phyloP scores from a whole-genome alignment of 2,113 vertebrate species.

The Oplegnathus fasciatus region DNA sequence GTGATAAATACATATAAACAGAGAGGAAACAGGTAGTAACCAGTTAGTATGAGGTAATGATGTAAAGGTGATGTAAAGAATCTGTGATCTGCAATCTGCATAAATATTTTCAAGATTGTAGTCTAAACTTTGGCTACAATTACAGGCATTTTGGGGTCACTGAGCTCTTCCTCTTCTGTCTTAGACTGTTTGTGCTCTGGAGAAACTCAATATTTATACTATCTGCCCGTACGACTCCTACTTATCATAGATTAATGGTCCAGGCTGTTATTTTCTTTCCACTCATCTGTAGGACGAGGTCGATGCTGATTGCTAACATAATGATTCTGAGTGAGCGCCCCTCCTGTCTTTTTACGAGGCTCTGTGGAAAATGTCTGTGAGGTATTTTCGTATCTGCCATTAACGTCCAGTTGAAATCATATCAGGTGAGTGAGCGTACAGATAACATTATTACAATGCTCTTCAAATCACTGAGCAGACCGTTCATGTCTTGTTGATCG shows the following conservation, averaged over 20 bases:
- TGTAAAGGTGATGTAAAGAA: background rate
- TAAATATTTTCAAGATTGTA: background rate
- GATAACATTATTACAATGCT: slow-evolving; percentile 33
- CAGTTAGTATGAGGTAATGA: too few relatives aligned
- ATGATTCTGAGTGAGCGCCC: slow-evolving; percentile 11
- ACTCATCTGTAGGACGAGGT: slow-evolving; percentile 10
- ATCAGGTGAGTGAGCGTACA: slow-evolving; percentile 5
- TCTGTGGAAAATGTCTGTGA: slow-evolving; percentile 5
- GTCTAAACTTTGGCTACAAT: background rate
- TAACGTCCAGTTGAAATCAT: slow-evolving; percentile 35
- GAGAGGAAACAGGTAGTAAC: too few relatives aligned
- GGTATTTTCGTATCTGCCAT: slow-evolving; percentile 12
- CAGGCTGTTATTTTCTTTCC: background rate
- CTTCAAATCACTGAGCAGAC: slow-evolving; percentile 5
- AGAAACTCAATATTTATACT: slow-evolving; percentile 30
- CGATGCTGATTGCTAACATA: slow-evolving; percentile 26
- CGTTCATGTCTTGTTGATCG: background rate
- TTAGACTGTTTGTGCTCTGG: background rate
- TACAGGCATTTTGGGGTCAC: background rate
- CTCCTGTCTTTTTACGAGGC: slow-evolving; percentile 14
- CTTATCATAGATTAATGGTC: background rate
- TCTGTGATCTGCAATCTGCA: background rate
- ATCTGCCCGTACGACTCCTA: background rate
- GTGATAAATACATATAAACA: too few relatives aligned
- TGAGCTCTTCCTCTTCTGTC: background rate